Base-by-base conservation (phyloP, 2,888 invertebrate species). In the Drosophila falleni region DNA sequence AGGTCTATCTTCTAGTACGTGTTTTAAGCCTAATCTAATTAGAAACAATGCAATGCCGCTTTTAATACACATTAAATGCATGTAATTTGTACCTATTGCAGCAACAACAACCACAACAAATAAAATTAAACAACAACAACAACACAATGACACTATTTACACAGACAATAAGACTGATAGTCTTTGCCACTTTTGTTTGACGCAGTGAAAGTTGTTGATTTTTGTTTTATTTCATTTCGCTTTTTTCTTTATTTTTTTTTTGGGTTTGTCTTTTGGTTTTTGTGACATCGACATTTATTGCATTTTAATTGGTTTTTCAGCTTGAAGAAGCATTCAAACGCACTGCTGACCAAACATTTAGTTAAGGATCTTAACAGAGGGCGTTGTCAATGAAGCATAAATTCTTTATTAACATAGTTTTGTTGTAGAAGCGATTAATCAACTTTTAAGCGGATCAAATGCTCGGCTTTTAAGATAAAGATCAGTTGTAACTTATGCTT, bases 11-110 rank as follows among this genome's bases (percentile, higher is more conserved):
- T 79, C 73, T 72, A 61, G 59, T 54, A 51, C 54, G 51, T 51
- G 53, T 33, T 37, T 56, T 71, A 73, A 76, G 73, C 69, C 78
- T 86, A 89, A 86, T 86, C 86, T 84, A 89, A 86, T 86, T 86
- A 86, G 89, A 87, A 80, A 80, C 87, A 80, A 80, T 78, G 70
- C 87, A 80, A 80, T 78, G 70, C 62, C 62, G 73, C 58, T 56
- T 68, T 81, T 74, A 81, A 78, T 85, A 75, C 77, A 78, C 73
- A 74, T 80, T 81, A 78, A 83, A 80, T 78, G 75, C 79, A 76
- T 79, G 81, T 89, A 87, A 90, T 78, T 86, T 78, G 78, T 80
- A 51, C 23, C 56, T 67, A 62, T 72, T 47, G 46, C 41, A 70
- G 35, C 71, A 54, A 15, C 53, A 53, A 39, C 11, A 5, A 50